Percentiles rank a stretch among this genome's conserved stretches.
Conservation (phyloP, 2,113 vertebrate species). For the Butastur rufipennis region DNA sequence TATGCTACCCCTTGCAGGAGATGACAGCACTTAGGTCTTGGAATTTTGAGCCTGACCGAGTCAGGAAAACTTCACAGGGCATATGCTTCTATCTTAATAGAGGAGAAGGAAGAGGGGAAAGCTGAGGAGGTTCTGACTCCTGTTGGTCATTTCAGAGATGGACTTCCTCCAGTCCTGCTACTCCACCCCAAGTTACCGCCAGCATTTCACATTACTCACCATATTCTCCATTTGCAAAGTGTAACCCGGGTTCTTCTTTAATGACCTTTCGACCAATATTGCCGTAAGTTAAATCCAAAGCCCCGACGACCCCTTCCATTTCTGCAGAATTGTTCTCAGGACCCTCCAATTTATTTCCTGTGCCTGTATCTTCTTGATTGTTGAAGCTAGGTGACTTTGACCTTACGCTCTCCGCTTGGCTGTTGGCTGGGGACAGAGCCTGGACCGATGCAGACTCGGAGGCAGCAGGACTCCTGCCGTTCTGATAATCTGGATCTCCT, state of each 20-base stretch:
- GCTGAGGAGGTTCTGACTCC: not conserved
- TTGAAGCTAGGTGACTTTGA: constrained; percentile 80
- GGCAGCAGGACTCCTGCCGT: constrained; percentile 80
- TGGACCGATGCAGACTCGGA: constrained; percentile 78
- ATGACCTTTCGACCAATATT: constrained; percentile 76
- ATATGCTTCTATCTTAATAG: too few relatives aligned
- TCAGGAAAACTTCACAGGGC: not conserved
- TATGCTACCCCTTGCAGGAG: not conserved
- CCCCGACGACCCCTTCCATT: constrained; percentile 81
- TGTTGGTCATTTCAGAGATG: not conserved
- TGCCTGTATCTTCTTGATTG: constrained; percentile 63
- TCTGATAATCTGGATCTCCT: constrained; percentile 84
- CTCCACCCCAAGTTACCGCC: not conserved
- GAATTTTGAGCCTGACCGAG: not conserved
- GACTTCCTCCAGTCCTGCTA: not conserved
- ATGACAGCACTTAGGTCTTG: not conserved
- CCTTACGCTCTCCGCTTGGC: constrained; percentile 72
- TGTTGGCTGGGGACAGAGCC: constrained; percentile 83
- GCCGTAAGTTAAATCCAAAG: constrained; percentile 88
- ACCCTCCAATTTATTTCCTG: constrained; percentile 65
- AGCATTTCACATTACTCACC: constrained; percentile 57
- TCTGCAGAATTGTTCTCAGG: constrained; percentile 66
- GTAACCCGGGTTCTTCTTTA: constrained; percentile 82
- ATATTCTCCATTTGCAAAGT: constrained; percentile 79
- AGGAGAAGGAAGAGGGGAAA: not conserved